Evolutionary conservation across 2,113 vertebrate genomes (phyloP), one percentile per base, ranked within the genome.

Genomic region (Indicator indicator): DNA sequence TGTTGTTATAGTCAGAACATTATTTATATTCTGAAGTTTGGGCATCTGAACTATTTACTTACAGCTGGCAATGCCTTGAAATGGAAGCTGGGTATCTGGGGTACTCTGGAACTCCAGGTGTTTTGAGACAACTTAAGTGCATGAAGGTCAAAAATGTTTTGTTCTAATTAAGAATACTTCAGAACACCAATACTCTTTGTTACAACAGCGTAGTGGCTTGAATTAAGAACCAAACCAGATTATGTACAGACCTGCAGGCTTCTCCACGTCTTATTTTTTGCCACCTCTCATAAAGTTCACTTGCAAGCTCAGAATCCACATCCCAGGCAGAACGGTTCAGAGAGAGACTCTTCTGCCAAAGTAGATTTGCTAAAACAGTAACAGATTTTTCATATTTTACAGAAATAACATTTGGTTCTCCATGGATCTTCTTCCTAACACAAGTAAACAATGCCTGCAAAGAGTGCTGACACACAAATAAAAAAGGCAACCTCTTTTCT

Each of bases 311-410:
- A 26, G 97, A 98, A 98, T 99, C 99, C 67, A 98, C 90, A 3
- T 96, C 93, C 99, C 99, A 99, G 46, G 98, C 98, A 38, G 98
- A 98, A 71, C 1, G 79, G 79, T 98, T 98, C 86, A 98, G 96
- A 83, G 98, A 98, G 86, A 99, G 98, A 76, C 98, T 98, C 72
- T 95, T 97, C 95, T 99, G 98, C 99, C 99, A 99, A 80, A 98
- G 97, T 36, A 96, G 91, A 80, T 88, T 98, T 90, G 98, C 99
- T 99, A 89, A 70, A 95, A 97, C 12, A 8, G 67, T 76, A 95
- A 93, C 9, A 96, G 64, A 96, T 75, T 50, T 50, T 77, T 81
- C 56, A 40, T 33, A 58, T 76, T 96, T 91, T 72, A 94, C 15
- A 88, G 38, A 74, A 55, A 40, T 21, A 83, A 38, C 63, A 85